phyloP scores from a whole-genome alignment of 2,113 vertebrate genomes.

The Patagioenas fasciata region DNA sequence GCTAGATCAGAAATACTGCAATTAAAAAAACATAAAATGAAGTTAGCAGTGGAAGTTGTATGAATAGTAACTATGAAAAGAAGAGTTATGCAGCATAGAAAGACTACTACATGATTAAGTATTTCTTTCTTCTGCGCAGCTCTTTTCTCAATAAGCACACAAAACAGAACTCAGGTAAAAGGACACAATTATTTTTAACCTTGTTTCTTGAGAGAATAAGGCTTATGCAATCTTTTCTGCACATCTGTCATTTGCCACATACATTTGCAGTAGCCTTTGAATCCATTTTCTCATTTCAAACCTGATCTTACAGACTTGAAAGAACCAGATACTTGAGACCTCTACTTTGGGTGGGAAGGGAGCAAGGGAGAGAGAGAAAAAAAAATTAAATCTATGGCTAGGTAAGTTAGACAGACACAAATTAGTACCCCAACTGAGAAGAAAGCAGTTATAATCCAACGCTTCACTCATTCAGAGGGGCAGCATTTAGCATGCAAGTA shows the following conservation, averaged over 20 bases:
- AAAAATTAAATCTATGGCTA: not conserved
- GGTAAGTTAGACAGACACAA: not conserved
- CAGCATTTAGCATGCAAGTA: not conserved
- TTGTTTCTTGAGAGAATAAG: not conserved
- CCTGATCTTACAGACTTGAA: not conserved
- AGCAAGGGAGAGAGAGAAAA: fast-evolving
- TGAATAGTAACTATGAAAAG: not conserved
- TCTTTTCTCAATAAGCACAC: not conserved
- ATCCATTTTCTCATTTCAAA: not conserved
- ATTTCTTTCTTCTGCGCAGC: not conserved
- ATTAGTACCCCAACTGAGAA: not conserved
- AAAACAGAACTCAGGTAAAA: not conserved
- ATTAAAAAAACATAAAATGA: not conserved
- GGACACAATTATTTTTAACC: not conserved
- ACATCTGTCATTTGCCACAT: not conserved
- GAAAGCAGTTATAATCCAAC: not conserved
- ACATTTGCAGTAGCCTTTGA: not conserved
- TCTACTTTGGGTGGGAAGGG: not conserved
- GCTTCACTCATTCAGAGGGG: not conserved
- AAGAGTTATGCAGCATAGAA: not conserved
- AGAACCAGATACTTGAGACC: not conserved
- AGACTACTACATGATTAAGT: not conserved
- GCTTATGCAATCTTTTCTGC: not conserved
- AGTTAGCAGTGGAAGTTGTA: not conserved
- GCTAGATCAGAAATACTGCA: not conserved